Percentiles rank a stretch among this genome's conserved stretches.
Evolutionary conservation across 2,113 vertebrate genomes (phyloP).

Genomic region (Channa maculata): DNA sequence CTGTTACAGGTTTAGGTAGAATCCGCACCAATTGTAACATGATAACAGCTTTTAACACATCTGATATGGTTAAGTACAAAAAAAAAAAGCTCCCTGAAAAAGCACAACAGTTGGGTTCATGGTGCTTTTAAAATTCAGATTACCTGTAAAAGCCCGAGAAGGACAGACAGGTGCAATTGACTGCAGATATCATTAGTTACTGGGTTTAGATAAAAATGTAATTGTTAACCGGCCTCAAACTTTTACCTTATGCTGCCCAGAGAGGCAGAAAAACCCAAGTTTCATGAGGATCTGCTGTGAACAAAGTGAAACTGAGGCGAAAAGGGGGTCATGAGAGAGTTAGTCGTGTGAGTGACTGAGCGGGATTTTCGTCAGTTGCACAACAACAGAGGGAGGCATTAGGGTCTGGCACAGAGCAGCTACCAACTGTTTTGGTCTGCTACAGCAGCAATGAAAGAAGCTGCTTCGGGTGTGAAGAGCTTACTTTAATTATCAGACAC

Average conservation of each 20-base stretch:
- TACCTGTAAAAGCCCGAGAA: constrained; percentile 8
- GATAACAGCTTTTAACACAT: constrained; percentile 41
- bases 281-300: constrained; percentile 12
- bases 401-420: constrained; percentile 51
- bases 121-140: constrained; percentile 37
- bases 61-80: constrained; percentile 14
- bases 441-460: constrained; percentile 54
- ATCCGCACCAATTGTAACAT: constrained; percentile 13
- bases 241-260: not conserved
- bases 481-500: constrained; percentile 77
- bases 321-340: constrained; percentile 76
- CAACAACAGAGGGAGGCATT: constrained; percentile 69
- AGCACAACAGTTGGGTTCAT: constrained; percentile 17
- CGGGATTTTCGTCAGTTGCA: constrained; percentile 67
- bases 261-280: constrained; percentile 11
- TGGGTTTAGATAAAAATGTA: not conserved
- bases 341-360: constrained; percentile 67
- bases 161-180: not conserved
- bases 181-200: not conserved
- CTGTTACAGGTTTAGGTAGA: not conserved
- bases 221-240: not conserved
- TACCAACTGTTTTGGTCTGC: constrained; percentile 59
- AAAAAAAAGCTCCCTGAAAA: constrained; percentile 22
- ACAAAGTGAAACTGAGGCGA: constrained; percentile 36
- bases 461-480: constrained; percentile 62